Evolutionary conservation across 2,113 vertebrate species (phyloP).

Genomic region (Myrmecobius fasciatus): DNA sequence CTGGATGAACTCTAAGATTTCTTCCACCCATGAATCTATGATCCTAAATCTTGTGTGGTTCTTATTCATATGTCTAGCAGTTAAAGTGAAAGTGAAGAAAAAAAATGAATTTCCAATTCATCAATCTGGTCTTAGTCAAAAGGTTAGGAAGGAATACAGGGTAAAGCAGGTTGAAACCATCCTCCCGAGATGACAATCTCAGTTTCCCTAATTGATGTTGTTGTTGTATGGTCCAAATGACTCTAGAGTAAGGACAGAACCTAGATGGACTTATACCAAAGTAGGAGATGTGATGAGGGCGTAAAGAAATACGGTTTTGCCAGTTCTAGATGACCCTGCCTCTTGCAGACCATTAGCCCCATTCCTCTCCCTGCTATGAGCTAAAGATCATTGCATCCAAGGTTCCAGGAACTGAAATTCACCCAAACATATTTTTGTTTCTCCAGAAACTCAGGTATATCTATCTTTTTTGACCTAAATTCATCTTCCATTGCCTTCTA

Average conservation of each 20-base stretch:
- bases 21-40: neutral
- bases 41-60: neutral
- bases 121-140: neutral
- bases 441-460: neutral
- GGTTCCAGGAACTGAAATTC: neutral
- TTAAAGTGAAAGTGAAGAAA: neutral
- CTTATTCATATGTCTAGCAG: too few relatives aligned
- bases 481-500: neutral
- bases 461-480: too few relatives aligned
- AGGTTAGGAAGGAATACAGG: neutral
- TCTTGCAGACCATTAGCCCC: neutral
- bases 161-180: neutral
- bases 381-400: neutral
- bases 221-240: neutral
- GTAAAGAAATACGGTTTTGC: neutral
- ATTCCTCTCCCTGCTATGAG: neutral
- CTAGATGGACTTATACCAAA: neutral
- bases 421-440: neutral
- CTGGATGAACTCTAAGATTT: rapidly evolving
- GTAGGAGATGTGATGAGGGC: neutral
- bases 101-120: neutral
- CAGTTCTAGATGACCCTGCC: neutral
- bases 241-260: neutral
- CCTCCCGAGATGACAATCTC: neutral
- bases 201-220: neutral